phyloP scores from a whole-genome alignment of 2,888 invertebrate genomes.

The Polymixis lichenea region DNA sequence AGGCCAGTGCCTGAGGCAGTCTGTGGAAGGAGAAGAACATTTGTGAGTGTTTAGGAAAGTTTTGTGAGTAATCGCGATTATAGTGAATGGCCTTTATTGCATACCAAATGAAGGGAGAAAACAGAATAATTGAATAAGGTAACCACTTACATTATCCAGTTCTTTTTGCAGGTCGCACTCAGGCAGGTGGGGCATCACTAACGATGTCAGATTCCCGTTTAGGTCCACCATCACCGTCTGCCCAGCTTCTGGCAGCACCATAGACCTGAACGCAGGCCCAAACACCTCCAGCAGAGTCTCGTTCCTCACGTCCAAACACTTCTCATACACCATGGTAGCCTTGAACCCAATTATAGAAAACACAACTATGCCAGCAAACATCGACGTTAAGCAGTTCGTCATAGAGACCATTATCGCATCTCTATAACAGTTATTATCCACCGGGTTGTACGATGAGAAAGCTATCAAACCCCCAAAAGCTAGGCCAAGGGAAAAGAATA shows the following conservation, averaged over 20 bases:
- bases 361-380: constrained; percentile 99
- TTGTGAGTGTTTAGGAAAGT: neutral
- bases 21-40: constrained; percentile 85
- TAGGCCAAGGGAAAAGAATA: constrained; percentile 98
- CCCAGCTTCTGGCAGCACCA: constrained; percentile 90
- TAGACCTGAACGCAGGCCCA: constrained; percentile 86
- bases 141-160: constrained; percentile 94
- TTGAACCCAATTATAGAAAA: constrained; percentile 99
- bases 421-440: constrained; percentile 98
- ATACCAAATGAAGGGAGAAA: neutral
- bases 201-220: constrained; percentile 89
- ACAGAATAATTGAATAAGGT: too few species aligned
- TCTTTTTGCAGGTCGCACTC: constrained; percentile 96
- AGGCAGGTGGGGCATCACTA: constrained; percentile 92
- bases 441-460: constrained; percentile 98
- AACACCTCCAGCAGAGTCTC: constrained; percentile 90
- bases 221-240: constrained; percentile 87
- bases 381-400: constrained; percentile 98
- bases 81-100: neutral
- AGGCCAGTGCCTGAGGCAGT: constrained; percentile 98
- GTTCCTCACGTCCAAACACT: constrained; percentile 92
- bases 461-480: constrained; percentile 99
- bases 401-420: constrained; percentile 98
- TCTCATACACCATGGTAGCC: constrained; percentile 95
- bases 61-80: neutral